Percentiles rank a stretch among this genome's conserved stretches.
phyloP scores from a whole-genome alignment of 2,888 invertebrate genomes.

The Xanthia icteritia region DNA sequence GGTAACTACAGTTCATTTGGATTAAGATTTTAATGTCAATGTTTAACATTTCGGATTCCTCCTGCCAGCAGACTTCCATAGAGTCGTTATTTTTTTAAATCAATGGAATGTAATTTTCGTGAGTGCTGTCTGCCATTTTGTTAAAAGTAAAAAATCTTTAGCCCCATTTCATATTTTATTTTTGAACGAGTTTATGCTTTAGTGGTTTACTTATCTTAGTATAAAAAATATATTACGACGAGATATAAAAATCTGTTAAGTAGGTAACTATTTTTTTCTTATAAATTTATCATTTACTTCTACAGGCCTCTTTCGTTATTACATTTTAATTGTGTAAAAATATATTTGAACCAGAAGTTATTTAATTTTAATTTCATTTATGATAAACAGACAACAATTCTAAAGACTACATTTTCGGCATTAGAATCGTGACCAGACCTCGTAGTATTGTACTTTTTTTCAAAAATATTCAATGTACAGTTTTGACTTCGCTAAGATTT shows the following conservation, averaged over 20 bases:
- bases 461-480: too few species aligned
- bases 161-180: conserved; percentile 25
- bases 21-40: conserved; percentile 27
- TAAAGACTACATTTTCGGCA: too few species aligned
- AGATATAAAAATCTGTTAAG: background rate
- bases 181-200: conserved; percentile 11
- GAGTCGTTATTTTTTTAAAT: conserved; percentile 35
- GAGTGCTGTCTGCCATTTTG: conserved; percentile 51
- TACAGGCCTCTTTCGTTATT: background rate
- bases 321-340: background rate
- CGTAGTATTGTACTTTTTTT: too few species aligned
- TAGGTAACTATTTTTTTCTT: conserved; percentile 2
- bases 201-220: conserved; percentile 14
- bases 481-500: too few species aligned
- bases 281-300: background rate
- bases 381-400: too few species aligned
- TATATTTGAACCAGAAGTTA: background rate
- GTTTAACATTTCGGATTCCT: conserved; percentile 19
- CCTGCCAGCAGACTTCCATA: conserved; percentile 1
- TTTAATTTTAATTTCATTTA: background rate
- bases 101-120: conserved; percentile 44
- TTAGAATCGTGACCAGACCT: too few species aligned
- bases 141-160: conserved; percentile 40
- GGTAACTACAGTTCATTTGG: background rate
- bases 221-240: background rate